A percentile compares a stretch with the other conserved stretches of the same genome.
These are phyloP conservation scores for Yponomeuta malinellus DNA, from an alignment of 2,888 invertebrate genomes.

Conservation along the genomic window DNA sequence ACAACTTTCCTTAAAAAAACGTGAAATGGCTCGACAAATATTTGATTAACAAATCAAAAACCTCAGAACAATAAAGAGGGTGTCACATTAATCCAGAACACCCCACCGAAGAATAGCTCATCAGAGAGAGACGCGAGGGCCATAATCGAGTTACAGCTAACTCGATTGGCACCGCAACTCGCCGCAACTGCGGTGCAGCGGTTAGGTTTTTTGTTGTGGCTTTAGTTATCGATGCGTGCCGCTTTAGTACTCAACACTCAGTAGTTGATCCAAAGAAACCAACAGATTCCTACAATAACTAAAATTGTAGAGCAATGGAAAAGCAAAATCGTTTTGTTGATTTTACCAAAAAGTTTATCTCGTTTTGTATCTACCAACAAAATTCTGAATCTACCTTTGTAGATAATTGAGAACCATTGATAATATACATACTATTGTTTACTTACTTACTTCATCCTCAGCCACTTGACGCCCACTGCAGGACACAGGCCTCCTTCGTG, in stretches of 20 bases:
- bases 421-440: no score
- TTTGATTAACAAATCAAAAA: conserved; percentile 2
- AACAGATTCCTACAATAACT: no score
- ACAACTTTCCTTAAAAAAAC: background rate
- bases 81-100: conserved; percentile 19
- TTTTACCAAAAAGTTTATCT: no score
- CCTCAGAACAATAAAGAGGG: background rate
- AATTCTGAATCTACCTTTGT: no score
- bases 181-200: background rate
- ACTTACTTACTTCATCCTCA: no score
- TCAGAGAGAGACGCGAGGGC: conserved; percentile 38
- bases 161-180: conserved; percentile 36
- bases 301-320: no score
- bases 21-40: background rate
- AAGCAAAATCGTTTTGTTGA: no score
- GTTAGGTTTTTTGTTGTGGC: background rate
- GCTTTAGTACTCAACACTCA: background rate
- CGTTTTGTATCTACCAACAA: no score
- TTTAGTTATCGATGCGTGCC: background rate
- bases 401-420: no score
- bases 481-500: no score
- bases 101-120: conserved; percentile 55
- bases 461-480: no score
- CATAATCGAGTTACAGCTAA: conserved; percentile 52
- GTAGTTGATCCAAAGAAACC: no score